Evolutionary conservation across 1,140 invertebrate species (phyloP).

Genomic region (honey bee (Apis mellifera)): Amel_HAv3.1 CM009932.2:9492001-9492500

Average conservation of each 20-base stretch:
- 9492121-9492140: not conserved
- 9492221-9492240: not conserved
- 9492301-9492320: constrained; percentile 21
- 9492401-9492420: constrained; percentile 58
- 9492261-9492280: not conserved
- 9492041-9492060: too few relatives aligned
- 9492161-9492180: not conserved
- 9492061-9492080: not conserved
- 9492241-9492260: not conserved
- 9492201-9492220: too few relatives aligned
- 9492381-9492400: constrained; percentile 62
- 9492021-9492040: too few relatives aligned
- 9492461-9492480: constrained; percentile 40
- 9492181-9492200: not conserved
- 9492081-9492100: not conserved
- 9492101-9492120: not conserved
- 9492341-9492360: constrained; percentile 61
- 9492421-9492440: constrained; percentile 67
- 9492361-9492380: constrained; percentile 60
- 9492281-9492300: constrained; percentile 34
- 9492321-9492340: constrained; percentile 64
- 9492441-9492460: constrained; percentile 39
- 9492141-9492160: not conserved
- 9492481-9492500: constrained; percentile 50
- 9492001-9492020: too few relatives aligned